phyloP scores from a whole-genome alignment of 2,888 invertebrate genomes.

The Orthonychiurus folsomi region DNA sequence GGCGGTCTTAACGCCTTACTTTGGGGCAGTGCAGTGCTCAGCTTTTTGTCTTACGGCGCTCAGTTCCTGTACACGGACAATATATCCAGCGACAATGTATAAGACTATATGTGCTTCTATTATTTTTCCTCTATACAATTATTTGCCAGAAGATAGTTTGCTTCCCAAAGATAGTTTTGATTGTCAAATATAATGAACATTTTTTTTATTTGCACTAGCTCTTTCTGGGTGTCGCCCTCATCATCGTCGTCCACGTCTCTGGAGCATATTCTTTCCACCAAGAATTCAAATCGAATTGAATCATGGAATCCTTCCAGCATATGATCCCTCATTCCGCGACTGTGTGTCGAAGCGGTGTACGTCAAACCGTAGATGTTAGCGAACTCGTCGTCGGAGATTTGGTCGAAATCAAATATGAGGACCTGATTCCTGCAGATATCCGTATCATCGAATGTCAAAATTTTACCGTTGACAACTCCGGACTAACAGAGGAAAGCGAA shows the following conservation, averaged over 20 bases:
- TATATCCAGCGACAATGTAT: conserved; percentile 47
- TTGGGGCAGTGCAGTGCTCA: conserved; percentile 47
- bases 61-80: conserved; percentile 45
- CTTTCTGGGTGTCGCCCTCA: background rate
- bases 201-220: too few species aligned
- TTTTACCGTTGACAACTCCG: conserved; percentile 59
- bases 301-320: conserved; percentile 52
- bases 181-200: too few species aligned
- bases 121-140: too few species aligned
- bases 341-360: conserved; percentile 44
- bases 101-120: conserved; percentile 26
- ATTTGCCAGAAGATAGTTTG: background rate
- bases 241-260: conserved; percentile 46
- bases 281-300: conserved; percentile 57
- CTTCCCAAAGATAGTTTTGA: too few species aligned
- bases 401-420: conserved; percentile 51
- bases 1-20: conserved; percentile 48
- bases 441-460: conserved; percentile 49
- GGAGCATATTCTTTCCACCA: conserved; percentile 65
- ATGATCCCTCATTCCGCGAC: conserved; percentile 50
- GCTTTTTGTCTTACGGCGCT: conserved; percentile 46
- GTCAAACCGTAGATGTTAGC: conserved; percentile 42
- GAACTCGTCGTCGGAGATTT: conserved; percentile 52
- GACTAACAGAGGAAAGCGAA: conserved; percentile 61
- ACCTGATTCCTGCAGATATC: conserved; percentile 53